phyloP scores from a whole-genome alignment of 2,113 vertebrate species.

The Polyodon spathula region DNA sequence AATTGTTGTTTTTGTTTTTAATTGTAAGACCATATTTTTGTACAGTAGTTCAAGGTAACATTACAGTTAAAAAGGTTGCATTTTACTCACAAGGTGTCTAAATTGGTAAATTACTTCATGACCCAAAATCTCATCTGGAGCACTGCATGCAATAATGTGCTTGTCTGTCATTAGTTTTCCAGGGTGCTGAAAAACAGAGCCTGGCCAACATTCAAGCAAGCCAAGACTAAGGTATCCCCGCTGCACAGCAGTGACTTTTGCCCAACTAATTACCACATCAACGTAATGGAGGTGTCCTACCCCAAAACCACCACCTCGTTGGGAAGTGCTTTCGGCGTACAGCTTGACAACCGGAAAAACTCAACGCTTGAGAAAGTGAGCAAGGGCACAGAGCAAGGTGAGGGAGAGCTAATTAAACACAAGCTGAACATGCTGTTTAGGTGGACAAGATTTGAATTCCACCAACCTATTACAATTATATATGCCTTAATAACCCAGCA shows the following conservation, averaged over 20 bases:
- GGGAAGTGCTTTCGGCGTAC: conserved; percentile 91
- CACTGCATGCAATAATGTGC: not conserved
- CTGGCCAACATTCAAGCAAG: conserved; percentile 97
- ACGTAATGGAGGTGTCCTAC: conserved; percentile 96
- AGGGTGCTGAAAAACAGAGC: conserved; percentile 90
- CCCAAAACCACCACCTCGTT: conserved; percentile 87
- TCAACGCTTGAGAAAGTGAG: conserved; percentile 69
- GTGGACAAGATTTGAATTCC: not conserved
- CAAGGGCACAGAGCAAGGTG: conserved; percentile 69
- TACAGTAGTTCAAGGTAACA: too few species aligned
- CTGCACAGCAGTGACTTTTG: conserved; percentile 98
- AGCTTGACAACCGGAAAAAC: conserved; percentile 85
- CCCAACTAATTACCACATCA: conserved; percentile 94
- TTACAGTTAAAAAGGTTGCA: too few species aligned
- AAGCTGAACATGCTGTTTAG: not conserved
- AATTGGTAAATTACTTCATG: too few species aligned
- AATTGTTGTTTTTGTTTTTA: too few species aligned
- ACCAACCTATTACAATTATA: too few species aligned
- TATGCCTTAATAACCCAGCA: too few species aligned
- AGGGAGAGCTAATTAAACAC: conserved; percentile 10
- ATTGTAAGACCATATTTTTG: too few species aligned
- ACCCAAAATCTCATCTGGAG: too few species aligned
- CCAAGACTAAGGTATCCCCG: conserved; percentile 89
- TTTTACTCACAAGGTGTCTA: too few species aligned
- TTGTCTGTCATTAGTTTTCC: conserved; percentile 67